Conservation (phyloP, 2,113 vertebrate species). For the Tupaia tana region DNA sequence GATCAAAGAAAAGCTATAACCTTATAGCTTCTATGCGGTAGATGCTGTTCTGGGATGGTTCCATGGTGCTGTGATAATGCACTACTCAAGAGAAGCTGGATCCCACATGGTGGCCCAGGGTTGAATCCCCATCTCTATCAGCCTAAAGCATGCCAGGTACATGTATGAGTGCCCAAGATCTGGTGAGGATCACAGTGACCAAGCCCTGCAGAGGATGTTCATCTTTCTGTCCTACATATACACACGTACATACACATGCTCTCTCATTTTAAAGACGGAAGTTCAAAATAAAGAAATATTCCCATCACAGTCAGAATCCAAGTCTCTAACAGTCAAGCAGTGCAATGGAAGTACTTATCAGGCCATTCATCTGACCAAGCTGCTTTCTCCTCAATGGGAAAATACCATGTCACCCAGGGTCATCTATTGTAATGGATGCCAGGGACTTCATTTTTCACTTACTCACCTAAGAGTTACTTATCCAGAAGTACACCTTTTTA, state of each 20-base stretch:
- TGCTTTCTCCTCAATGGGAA: not conserved
- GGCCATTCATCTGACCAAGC: not conserved
- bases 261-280: no score
- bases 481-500: not conserved
- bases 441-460: not conserved
- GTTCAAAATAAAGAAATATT: not conserved
- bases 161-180: no score
- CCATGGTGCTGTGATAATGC: no score
- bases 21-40: not conserved
- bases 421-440: not conserved
- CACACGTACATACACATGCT: no score
- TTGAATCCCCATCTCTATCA: no score
- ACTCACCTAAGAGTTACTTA: not conserved
- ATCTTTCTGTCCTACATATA: no score
- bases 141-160: no score
- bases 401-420: not conserved
- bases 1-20: not conserved
- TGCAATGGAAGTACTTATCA: not conserved
- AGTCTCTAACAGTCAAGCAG: not conserved
- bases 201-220: no score
- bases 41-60: no score
- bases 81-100: no score
- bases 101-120: no score
- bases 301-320: not conserved
- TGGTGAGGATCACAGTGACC: no score